Evolutionary conservation across 2,888 invertebrate genomes (phyloP), one percentile per base, ranked within the genome.

Genomic region (Protonemura montana): DNA sequence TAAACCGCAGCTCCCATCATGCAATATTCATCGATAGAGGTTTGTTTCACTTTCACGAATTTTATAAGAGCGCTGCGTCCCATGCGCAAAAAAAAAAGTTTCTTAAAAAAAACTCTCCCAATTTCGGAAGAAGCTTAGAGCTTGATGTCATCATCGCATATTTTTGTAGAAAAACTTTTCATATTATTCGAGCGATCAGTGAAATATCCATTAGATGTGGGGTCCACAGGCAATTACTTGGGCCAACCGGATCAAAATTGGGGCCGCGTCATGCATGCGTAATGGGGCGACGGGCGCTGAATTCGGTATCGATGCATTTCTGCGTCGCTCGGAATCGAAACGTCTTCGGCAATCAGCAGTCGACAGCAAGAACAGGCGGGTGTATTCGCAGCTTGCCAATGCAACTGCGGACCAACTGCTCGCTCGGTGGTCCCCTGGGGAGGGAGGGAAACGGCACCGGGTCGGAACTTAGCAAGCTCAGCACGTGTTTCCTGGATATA

Each of bases 141-240:
- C 28, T 78, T 27, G 78, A 78, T 78, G 78, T 78, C 78, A 78
- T 27, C 26, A 78, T 27, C 27, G 30, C 82, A 82, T 82, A 35
- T 82, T 82, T 82, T 82, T 30, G 30, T 35, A 41, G 30, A 82
- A 41, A 82, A 82, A 82, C 35, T 82, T 82, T 82, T 41, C 41
- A 82, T 41, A 82, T 82, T 82, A 35, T 41, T 30, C 7, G 82
- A 82, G 42, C 82, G 82, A 82, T 82, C 41, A 82, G 35, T 30
- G 26, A 78, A 78, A 41, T 82, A 30, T 30, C 82, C 82, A 41
- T 82, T 82, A 41, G 82, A 82, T 35, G 28, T n/a, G 27, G 28
- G 28, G 78, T 26, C 78, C 78, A 26, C 21, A 82, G 59, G 82
- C 41, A 82, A 82, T 82, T 82, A 82, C 82, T 41, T 30, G 35